Conservation (phyloP, 2,888 invertebrate species). For the Hyposoter dolosus region DNA sequence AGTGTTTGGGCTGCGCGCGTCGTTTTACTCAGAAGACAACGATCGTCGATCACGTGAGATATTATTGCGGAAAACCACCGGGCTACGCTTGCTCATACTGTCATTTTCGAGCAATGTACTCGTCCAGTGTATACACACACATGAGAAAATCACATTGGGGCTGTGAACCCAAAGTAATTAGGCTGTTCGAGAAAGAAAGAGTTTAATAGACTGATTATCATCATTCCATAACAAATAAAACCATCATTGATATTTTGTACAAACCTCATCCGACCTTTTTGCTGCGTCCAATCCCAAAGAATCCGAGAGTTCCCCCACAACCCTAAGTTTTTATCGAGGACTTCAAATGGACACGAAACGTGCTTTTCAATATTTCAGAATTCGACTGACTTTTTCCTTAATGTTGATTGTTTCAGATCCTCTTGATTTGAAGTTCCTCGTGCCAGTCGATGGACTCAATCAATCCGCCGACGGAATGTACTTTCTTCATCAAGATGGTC, state of each 20-base stretch:
- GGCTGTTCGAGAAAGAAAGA: conserved; percentile 65
- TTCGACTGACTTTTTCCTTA: background rate
- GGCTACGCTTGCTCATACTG: conserved; percentile 74
- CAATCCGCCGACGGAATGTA: conserved; percentile 28
- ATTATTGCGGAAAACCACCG: conserved; percentile 78
- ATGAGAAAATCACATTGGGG: conserved; percentile 67
- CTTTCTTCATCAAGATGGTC: conserved; percentile 27
- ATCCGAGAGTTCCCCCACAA: background rate
- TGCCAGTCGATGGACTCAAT: conserved; percentile 31
- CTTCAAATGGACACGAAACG: background rate
- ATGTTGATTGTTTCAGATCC: conserved; percentile 41
- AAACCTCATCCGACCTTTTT: background rate
- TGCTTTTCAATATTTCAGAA: background rate
- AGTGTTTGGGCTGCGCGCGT: conserved; percentile 73
- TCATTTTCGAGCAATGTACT: conserved; percentile 63
- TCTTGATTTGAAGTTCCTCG: conserved; percentile 35
- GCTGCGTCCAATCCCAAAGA: background rate
- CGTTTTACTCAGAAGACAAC: conserved; percentile 75
- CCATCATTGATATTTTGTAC: conserved; percentile 10
- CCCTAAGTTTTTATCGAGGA: background rate
- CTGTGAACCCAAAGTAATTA: conserved; percentile 60
- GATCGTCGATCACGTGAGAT: conserved; percentile 77
- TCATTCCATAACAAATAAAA: conserved; percentile 47
- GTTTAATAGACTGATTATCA: conserved; percentile 53
- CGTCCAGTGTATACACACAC: conserved; percentile 67